Base-by-base conservation (phyloP, 2,113 vertebrate genomes). In the Amblyornis subalaris region DNA sequence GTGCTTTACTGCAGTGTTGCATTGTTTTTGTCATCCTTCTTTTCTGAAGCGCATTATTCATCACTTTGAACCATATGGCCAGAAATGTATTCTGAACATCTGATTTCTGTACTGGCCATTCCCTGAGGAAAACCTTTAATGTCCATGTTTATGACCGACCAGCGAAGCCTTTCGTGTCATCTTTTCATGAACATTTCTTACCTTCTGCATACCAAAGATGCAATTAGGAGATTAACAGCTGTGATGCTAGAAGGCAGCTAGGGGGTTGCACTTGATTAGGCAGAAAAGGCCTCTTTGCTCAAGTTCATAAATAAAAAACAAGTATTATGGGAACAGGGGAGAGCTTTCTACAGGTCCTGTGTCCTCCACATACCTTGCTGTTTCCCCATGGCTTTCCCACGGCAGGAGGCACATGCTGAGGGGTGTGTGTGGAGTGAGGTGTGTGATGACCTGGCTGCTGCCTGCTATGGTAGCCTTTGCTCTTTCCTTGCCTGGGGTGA, bases 151-250 rank as follows among this genome's bases (percentile, higher is more conserved):
- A 53, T 69, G 79, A 67, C 45, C 2, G 8, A 35, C 40, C 29
- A 72, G 45, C 0, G 0, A 71, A 85, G 61, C 78, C 65, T 85
- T 88, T 95, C 8, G 0, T 96, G 93, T 86, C 70, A 66, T 92
- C 64, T 91, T 91, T 86, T 89, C 72, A 35, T 35, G n/a, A 66
- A 11, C 51, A 16, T 88, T 94, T 94, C 78, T 54, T 90, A 36
- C 66, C 42, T 89, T 76, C 81, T 90, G 67, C 25, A 11, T 88
- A 14, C 45, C 50, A 17, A 85, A 79, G 74, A 85, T 57, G 70
- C 73, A 96, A 95, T 85, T 95, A 96, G 53, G 71, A 44, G 76
- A 44, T 44, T 90, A 57, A 70, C 85, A 90, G 85, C 91, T 95
- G 93, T 83, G 89, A 38, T 67, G 23, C 71, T 76, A 58, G 25